A percentile compares a stretch with the other conserved stretches of the same genome.
These are phyloP conservation scores for Theocolax elegans DNA, from an alignment of 1,140 invertebrate genomes.

Conservation along the genomic window DNA sequence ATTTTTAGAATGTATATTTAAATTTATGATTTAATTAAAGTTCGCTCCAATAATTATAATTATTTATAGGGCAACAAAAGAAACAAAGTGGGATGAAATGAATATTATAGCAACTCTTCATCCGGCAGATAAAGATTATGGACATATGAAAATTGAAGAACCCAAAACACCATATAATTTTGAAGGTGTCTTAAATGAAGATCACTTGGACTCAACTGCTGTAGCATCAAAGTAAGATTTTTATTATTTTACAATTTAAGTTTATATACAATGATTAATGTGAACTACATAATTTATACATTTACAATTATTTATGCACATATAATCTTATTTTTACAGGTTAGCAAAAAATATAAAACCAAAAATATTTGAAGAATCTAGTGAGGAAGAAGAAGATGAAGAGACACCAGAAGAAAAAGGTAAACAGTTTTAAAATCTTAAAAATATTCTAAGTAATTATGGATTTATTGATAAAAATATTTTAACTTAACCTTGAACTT, in stretches of 20 bases:
- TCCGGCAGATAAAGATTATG: conserved; percentile 98
- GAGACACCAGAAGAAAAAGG: conserved; percentile 74
- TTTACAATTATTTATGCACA: conserved; percentile 36
- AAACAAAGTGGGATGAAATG: conserved; percentile 98
- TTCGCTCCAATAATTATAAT: no score
- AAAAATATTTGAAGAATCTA: conserved; percentile 71
- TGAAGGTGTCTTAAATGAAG: conserved; percentile 75
- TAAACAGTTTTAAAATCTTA: conserved; percentile 44
- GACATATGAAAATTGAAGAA: conserved; percentile 99
- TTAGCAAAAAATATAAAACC: conserved; percentile 71
- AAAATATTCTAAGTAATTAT: not conserved
- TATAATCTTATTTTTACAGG: conserved; percentile 63
- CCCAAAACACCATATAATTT: conserved; percentile 96
- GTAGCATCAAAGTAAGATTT: conserved; percentile 76
- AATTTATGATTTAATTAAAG: no score
- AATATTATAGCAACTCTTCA: conserved; percentile 98
- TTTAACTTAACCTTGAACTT: not conserved
- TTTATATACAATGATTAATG: no score
- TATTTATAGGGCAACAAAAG: conserved; percentile 75
- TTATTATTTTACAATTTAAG: not conserved
- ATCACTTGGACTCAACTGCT: conserved; percentile 80
- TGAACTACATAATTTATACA: no score
- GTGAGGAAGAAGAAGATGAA: conserved; percentile 74
- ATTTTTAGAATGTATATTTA: no score
- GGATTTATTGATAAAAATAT: not conserved